These are phyloP conservation scores for Stratiomys singularior DNA, from an alignment of 2,888 invertebrate genomes.

Conservation along the genomic window DNA sequence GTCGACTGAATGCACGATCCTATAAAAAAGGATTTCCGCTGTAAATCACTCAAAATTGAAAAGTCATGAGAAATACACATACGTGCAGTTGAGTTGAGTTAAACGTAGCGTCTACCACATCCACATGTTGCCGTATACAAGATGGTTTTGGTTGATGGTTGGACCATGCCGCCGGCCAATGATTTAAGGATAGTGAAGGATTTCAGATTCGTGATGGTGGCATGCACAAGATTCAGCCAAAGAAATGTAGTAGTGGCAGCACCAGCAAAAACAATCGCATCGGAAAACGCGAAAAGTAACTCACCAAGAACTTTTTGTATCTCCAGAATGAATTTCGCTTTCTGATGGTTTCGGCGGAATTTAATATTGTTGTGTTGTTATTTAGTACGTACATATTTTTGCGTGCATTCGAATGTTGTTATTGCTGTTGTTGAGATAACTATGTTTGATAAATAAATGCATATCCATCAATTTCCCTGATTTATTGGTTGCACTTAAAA, in stretches of 20 bases:
- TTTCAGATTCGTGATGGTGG: neutral
- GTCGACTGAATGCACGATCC: conserved; percentile 37
- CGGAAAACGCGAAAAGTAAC: neutral
- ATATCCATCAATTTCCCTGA: too few relatives aligned
- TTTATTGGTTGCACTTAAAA: too few relatives aligned
- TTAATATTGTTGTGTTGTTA: too few relatives aligned
- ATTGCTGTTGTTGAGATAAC: too few relatives aligned
- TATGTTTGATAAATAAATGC: too few relatives aligned
- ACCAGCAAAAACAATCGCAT: too few relatives aligned
- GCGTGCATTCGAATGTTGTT: too few relatives aligned
- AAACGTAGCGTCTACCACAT: neutral
- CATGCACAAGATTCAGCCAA: neutral
- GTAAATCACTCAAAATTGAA: conserved; percentile 50
- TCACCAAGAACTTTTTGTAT: neutral
- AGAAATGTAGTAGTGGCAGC: too few relatives aligned
- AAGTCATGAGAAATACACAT: conserved; percentile 42
- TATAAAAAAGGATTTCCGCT: conserved; percentile 52
- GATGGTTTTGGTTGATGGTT: neutral
- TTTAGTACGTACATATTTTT: too few relatives aligned
- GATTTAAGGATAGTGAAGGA: conserved; percentile 21
- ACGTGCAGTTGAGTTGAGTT: neutral
- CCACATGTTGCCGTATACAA: neutral
- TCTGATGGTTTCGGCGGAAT: neutral
- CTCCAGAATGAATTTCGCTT: neutral
- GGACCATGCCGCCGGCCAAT: conserved; percentile 4